Evolutionary conservation across 2,797 vertebrate genomes (phyloP).

Genomic region (Danio tinwini): DNA sequence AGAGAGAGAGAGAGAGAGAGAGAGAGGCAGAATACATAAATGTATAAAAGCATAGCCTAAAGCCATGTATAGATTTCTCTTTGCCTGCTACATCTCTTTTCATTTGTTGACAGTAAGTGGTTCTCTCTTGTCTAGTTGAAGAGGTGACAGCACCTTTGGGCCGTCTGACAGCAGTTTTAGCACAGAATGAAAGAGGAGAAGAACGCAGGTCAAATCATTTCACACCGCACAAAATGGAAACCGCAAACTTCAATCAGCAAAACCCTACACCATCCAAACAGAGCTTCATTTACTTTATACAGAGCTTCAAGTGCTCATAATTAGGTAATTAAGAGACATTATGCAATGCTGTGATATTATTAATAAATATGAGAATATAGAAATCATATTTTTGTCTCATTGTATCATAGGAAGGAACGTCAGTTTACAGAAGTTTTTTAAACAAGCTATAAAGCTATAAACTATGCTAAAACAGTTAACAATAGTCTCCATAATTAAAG

Average conservation of each 20-base stretch:
- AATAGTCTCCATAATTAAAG: too few species aligned
- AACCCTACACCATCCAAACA: too few species aligned
- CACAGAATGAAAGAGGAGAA: slow-evolving; percentile 23
- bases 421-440: too few species aligned
- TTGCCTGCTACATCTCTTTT: slow-evolving; percentile 47
- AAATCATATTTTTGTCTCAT: too few species aligned
- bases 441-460: too few species aligned
- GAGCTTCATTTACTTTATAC: too few species aligned
- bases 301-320: too few species aligned
- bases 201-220: slow-evolving; percentile 38
- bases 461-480: neutral
- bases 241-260: neutral
- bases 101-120: slow-evolving; percentile 49
- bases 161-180: slow-evolving; percentile 42
- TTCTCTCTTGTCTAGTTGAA: slow-evolving; percentile 45
- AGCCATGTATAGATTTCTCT: slow-evolving; percentile 49
- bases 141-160: slow-evolving; percentile 49
- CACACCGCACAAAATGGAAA: neutral
- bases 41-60: slow-evolving; percentile 46
- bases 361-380: too few species aligned
- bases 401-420: too few species aligned
- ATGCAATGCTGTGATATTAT: too few species aligned
- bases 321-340: too few species aligned
- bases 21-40: slow-evolving; percentile 45
- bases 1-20: neutral